Evolutionary conservation across 2,888 invertebrate species (phyloP).

Genomic region (Ophion ventricosus): DNA sequence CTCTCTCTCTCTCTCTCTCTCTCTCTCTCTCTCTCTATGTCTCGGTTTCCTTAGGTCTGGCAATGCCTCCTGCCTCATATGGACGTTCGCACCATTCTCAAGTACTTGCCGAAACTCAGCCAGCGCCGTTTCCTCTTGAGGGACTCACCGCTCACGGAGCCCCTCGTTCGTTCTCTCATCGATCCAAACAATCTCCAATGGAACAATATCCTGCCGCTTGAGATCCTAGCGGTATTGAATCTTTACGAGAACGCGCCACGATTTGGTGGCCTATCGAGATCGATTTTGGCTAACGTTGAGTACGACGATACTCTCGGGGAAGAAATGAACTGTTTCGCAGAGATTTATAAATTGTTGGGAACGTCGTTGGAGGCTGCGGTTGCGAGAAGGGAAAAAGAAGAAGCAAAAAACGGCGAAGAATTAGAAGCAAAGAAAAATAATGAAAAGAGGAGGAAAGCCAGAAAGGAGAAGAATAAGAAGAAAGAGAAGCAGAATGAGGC

Average conservation of each 20-base stretch:
- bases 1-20: too few species aligned
- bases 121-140: constrained; percentile 86
- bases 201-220: constrained; percentile 84
- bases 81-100: constrained; percentile 84
- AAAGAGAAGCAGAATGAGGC: not conserved
- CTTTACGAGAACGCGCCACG: constrained; percentile 84
- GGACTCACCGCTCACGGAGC: constrained; percentile 84
- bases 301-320: not conserved
- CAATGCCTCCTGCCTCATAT: constrained; percentile 85
- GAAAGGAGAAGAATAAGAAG: not conserved
- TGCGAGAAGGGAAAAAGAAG: not conserved
- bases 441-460: not conserved
- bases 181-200: constrained; percentile 83
- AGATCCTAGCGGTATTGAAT: constrained; percentile 86
- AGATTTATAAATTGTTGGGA: too few species aligned
- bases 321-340: not conserved
- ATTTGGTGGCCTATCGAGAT: rapidly evolving
- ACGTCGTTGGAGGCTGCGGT: too few species aligned
- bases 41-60: constrained; percentile 85
- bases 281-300: not conserved
- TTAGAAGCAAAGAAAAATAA: not conserved
- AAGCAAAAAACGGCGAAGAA: not conserved
- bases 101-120: constrained; percentile 86
- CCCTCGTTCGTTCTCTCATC: constrained; percentile 84
- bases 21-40: not conserved